These are phyloP conservation scores for Amphipoea lucens DNA, from an alignment of 2,888 invertebrate genomes.

Conservation along the genomic window DNA sequence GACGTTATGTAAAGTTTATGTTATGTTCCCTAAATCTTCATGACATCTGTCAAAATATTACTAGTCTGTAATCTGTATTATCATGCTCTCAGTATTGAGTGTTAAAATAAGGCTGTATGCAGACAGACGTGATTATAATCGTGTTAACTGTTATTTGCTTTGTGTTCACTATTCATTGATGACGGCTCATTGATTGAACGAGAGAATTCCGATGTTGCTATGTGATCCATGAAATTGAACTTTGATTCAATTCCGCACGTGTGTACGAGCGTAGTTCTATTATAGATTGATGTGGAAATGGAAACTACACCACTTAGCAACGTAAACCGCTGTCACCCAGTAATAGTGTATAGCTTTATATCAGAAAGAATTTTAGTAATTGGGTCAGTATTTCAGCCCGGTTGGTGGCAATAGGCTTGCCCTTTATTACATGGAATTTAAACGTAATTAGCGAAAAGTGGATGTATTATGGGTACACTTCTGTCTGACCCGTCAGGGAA, in stretches of 20 bases:
- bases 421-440: no score
- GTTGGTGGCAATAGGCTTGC: no score
- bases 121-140: not conserved
- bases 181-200: slow-evolving; percentile 20
- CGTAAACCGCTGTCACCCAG: not conserved
- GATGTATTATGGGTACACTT: not conserved
- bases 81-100: not conserved
- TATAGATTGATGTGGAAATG: not conserved
- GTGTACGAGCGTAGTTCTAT: not conserved
- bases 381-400: not conserved
- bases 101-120: slow-evolving; percentile 7
- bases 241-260: slow-evolving; percentile 38
- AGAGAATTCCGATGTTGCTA: not conserved
- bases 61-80: not conserved
- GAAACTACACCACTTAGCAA: not conserved
- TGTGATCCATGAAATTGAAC: slow-evolving; percentile 31
- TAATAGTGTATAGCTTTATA: not conserved
- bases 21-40: not conserved
- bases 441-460: not conserved
- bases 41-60: not conserved
- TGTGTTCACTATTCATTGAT: slow-evolving; percentile 10
- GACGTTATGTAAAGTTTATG: not conserved
- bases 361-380: no score
- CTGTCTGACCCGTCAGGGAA: not conserved
- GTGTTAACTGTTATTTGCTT: slow-evolving; percentile 11